Evolutionary conservation across 2,113 vertebrate genomes (phyloP), one percentile per base, ranked within the genome.

Genomic region (Microtus ochrogaster): DNA sequence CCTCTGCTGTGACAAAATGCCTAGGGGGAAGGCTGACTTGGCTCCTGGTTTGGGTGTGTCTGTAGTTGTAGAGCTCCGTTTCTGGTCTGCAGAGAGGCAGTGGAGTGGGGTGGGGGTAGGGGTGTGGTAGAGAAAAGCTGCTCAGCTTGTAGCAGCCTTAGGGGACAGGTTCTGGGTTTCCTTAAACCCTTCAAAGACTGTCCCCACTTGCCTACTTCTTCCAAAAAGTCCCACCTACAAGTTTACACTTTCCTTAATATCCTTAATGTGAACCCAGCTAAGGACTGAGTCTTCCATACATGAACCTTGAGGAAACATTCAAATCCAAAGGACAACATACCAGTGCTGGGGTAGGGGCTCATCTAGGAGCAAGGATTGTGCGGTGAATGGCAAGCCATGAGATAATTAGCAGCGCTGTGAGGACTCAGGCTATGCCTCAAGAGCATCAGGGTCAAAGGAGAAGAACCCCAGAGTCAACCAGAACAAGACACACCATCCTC

Each of bases 401-500:
- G 41, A 47, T 33, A 85, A 85, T 41, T 47, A 66, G 28, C 26
- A 1, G 16, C 41, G 33, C 39, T 65, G 82, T 44, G 39, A 85
- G 1, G 16, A 85, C 44, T 44, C 36, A 3, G 65, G 44, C 44
- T 41, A 13, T 30, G 49, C 13, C 49, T 73, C 49, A 88, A 58
- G 22, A 41, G 21, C 3, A 16, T 7, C 0, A 10, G 5, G 10
- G 30, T 83, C 41, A 36, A 10, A 1, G 5, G 49, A 21, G 47
- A 66, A 72, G n/a, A 44, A 30, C 26, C 52, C 39, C 47, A 16
- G 87, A 33, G 36, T 14, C 73, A 49, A 16, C 44, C 63, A 41
- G 73, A 63, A n/a, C 13, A 28, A 10, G 21, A 7, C n/a, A 7
- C 22, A 24, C 44, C 28, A 36, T 72, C 10, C 39, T 63, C 16